Evolutionary conservation across 1,140 invertebrate species (phyloP).

Genomic region (Papilio polyxenes): DNA sequence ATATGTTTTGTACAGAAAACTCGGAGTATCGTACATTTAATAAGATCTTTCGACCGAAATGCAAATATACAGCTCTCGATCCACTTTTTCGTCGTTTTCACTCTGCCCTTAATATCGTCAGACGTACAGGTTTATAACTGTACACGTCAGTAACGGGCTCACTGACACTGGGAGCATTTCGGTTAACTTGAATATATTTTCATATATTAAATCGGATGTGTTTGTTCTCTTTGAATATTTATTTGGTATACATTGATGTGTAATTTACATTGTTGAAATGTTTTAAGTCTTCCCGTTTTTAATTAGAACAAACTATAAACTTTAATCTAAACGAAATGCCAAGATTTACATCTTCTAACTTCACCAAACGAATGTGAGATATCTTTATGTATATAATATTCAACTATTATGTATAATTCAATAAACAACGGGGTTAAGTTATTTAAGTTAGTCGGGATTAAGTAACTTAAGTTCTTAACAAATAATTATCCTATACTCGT

Average conservation of each 20-base stretch:
- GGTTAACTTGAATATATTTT: slow-evolving; percentile 3
- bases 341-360: not conserved
- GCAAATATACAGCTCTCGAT: not conserved
- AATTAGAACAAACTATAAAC: no score
- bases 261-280: no score
- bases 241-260: not conserved
- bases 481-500: not conserved
- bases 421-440: no score
- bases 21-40: not conserved
- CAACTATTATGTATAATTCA: no score
- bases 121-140: slow-evolving; percentile 26
- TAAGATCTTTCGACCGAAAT: slow-evolving; percentile 9
- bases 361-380: no score
- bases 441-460: no score
- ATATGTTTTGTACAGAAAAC: no score
- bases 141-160: not conserved
- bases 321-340: not conserved
- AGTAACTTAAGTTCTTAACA: no score
- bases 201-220: not conserved
- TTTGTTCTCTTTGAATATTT: not conserved
- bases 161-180: not conserved
- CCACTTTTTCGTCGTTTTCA: slow-evolving; percentile 31
- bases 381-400: no score
- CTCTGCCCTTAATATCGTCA: slow-evolving; percentile 14
- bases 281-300: no score